Evolutionary conservation across 2,888 invertebrate genomes (phyloP), one percentile per base, ranked within the genome.

Genomic region (Drosophila meridiana): DNA sequence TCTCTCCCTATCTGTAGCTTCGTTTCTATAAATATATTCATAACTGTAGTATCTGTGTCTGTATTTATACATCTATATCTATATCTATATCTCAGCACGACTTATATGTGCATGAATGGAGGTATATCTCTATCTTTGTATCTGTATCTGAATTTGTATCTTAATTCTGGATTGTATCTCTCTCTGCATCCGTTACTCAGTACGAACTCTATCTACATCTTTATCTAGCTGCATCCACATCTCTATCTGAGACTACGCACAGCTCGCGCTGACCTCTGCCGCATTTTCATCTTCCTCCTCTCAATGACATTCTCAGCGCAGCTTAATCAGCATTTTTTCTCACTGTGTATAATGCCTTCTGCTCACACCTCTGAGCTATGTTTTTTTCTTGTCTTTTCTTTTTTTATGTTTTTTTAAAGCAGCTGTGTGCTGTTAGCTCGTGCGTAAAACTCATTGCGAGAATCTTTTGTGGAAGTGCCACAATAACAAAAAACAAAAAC

Each of bases 381-480:
- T 50, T 50, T 30, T 36, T 48, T 26, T 47, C 32, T 50, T 52
- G 50, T 32, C 50, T 50, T 6, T 48, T 30, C 30, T 48, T 52
- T 32, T 50, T 47, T 11, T 30, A 8, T 34, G 32, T n/a, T 11
- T 52, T 50, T 2, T 42, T 38, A 3, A 20, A 1, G 28, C 42
- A 62, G 47, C 40, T 63, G 40, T 53, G 30, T 26, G 65, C 48
- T 67, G 77, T 53, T 55, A 61, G 72, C 75, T 79, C 76, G 82
- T 69, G 80, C 82, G 76, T 84, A 72, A 82, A 73, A 53, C 63
- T 13, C 34, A 69, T 71, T 61, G 69, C 63, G 32, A 56, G 62
- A 73, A 69, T 61, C 48, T 50, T 50, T 47, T 66, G 52, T 47
- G 42, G 62, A 74, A 77, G 48, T 72, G 45, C 70, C 58, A 52